These are phyloP conservation scores for Agelaius phoeniceus DNA, from an alignment of 2,113 vertebrate genomes.

Conservation along the genomic window DNA sequence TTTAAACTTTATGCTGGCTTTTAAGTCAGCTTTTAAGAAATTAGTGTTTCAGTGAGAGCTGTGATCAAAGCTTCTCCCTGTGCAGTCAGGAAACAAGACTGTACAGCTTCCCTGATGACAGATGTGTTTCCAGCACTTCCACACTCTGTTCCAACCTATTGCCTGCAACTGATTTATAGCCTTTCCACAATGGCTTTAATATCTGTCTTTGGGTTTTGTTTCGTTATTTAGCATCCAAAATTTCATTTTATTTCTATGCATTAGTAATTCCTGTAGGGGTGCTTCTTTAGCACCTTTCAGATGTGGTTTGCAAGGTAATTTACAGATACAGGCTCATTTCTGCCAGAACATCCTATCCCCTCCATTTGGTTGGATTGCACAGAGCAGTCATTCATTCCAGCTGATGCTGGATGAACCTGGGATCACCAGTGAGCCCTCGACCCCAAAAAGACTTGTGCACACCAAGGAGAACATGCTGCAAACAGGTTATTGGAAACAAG, in stretches of 20 bases:
- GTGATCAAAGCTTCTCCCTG: constrained; percentile 40
- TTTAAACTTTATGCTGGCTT: not conserved
- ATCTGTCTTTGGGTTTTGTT: constrained; percentile 2
- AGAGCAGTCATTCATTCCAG: not conserved
- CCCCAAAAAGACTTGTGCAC: not conserved
- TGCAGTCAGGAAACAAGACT: constrained; percentile 8
- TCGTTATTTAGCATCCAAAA: constrained; percentile 14
- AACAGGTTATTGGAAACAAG: not conserved
- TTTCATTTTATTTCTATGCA: not conserved
- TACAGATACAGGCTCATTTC: not conserved
- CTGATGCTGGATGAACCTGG: not conserved
- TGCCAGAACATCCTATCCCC: not conserved
- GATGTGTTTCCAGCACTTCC: constrained; percentile 7
- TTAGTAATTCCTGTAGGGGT: not conserved
- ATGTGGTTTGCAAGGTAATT: constrained; percentile 12
- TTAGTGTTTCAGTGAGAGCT: constrained; percentile 1
- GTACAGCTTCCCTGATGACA: not conserved
- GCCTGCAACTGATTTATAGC: not conserved
- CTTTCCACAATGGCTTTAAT: not conserved
- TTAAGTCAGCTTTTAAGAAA: constrained; percentile 4
- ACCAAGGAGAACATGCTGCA: not conserved
- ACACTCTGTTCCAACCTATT: not conserved
- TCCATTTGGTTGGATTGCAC: not conserved
- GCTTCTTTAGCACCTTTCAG: not conserved
- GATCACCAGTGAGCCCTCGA: not conserved